Percentiles rank a stretch among this genome's conserved stretches.
These are phyloP conservation scores for Fulica atra DNA, from an alignment of 2,113 vertebrate species.

Conservation along the genomic window DNA sequence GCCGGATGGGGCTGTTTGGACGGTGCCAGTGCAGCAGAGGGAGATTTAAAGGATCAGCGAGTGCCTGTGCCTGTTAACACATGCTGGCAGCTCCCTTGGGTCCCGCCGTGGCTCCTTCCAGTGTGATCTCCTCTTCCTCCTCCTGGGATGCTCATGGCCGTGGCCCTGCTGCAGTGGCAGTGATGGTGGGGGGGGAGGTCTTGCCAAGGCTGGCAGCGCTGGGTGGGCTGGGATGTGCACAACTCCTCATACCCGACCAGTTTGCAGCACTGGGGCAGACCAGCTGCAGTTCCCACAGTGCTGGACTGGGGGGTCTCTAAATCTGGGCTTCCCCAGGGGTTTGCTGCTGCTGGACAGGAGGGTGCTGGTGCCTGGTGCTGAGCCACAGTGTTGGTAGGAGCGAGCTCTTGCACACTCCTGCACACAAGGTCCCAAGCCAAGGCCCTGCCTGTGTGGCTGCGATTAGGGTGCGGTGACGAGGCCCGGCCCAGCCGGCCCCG, in stretches of 20 bases:
- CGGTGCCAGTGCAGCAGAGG: not conserved
- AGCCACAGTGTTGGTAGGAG: too few relatives aligned
- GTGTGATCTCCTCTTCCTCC: not conserved
- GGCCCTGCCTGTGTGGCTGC: rapidly evolving
- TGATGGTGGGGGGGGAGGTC: not conserved
- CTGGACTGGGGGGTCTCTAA: not conserved
- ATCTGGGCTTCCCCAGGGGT: not conserved
- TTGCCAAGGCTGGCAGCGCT: not conserved
- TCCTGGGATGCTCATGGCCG: not conserved
- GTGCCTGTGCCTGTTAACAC: not conserved
- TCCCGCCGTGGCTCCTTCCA: not conserved
- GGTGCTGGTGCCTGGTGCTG: too few relatives aligned
- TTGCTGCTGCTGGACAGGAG: not conserved
- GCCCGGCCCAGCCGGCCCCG: not conserved
- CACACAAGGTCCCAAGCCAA: not conserved
- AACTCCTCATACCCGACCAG: not conserved
- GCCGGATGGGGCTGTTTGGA: not conserved
- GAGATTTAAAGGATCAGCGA: conserved; percentile 41
- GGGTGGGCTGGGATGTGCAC: rapidly evolving
- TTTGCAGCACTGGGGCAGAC: not conserved
- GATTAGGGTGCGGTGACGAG: not conserved
- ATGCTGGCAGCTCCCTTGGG: not conserved
- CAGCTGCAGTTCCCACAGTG: not conserved
- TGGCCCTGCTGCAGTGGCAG: not conserved
- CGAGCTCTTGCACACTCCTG: too few relatives aligned